Percentiles rank a stretch among this genome's conserved stretches.
phyloP scores from a whole-genome alignment of 2,113 vertebrate genomes.

The Paradisaea rubra region DNA sequence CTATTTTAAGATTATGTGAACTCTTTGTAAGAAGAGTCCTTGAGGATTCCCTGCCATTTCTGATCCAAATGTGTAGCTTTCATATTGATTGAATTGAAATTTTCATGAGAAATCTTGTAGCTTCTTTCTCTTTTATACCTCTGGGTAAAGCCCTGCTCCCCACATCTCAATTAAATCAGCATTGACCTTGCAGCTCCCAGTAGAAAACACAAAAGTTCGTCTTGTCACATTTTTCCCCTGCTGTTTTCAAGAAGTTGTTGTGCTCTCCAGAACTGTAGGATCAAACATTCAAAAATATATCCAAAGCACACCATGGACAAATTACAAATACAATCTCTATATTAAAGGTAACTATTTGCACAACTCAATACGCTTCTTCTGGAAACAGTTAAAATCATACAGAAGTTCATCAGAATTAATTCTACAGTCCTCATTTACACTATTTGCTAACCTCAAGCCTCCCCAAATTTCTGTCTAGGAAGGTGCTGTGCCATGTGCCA shows the following conservation, averaged over 20 bases:
- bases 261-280: neutral
- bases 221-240: neutral
- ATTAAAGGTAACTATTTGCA: neutral
- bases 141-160: neutral
- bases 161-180: slow-evolving; percentile 17
- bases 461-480: neutral
- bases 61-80: slow-evolving; percentile 34
- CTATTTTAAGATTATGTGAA: slow-evolving; percentile 3
- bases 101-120: slow-evolving; percentile 37
- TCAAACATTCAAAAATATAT: neutral
- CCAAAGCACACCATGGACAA: neutral
- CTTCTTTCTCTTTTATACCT: neutral
- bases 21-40: slow-evolving; percentile 15
- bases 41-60: slow-evolving; percentile 43
- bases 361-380: neutral
- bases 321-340: neutral
- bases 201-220: neutral
- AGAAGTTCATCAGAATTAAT: neutral
- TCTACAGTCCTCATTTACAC: neutral
- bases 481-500: rapidly evolving
- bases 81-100: slow-evolving; percentile 42
- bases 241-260: neutral
- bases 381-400: neutral
- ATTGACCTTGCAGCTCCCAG: slow-evolving; percentile 35
- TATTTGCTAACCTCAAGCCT: neutral